These are phyloP conservation scores for Latheticus oryzae DNA, from an alignment of 2,888 invertebrate species.

Conservation along the genomic window DNA sequence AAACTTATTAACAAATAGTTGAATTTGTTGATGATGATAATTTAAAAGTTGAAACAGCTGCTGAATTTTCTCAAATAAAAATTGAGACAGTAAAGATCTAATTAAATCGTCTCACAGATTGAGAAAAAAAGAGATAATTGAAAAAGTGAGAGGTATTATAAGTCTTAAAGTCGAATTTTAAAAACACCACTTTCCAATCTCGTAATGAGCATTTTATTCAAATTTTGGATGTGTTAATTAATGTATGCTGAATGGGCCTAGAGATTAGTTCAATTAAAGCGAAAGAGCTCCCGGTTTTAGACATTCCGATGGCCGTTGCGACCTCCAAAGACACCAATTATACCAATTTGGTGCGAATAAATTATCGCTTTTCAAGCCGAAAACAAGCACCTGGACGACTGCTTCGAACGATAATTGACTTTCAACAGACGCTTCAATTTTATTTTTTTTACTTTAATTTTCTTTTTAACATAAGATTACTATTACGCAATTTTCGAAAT, in stretches of 20 bases:
- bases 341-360: slow-evolving; percentile 63
- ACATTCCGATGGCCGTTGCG: slow-evolving; percentile 60
- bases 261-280: slow-evolving; percentile 64
- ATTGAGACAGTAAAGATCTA: no score
- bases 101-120: no score
- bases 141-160: no score
- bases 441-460: no score
- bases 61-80: no score
- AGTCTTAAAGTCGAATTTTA: slow-evolving; percentile 51
- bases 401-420: slow-evolving; percentile 49
- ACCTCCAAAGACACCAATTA: slow-evolving; percentile 62
- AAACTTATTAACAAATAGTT: slow-evolving; percentile 46
- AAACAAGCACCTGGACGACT: slow-evolving; percentile 60
- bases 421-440: slow-evolving; percentile 28
- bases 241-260: slow-evolving; percentile 61
- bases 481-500: no score
- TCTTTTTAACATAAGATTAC: no score
- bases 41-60: no score
- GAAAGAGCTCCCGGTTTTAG: slow-evolving; percentile 64
- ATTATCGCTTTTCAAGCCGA: slow-evolving; percentile 60
- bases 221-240: slow-evolving; percentile 66
- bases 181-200: slow-evolving; percentile 62
- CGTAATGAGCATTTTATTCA: slow-evolving; percentile 66
- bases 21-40: slow-evolving; percentile 55
- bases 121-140: no score